phyloP scores from a whole-genome alignment of 2,888 invertebrate species.

The Pardosa pseudoannulata region DNA sequence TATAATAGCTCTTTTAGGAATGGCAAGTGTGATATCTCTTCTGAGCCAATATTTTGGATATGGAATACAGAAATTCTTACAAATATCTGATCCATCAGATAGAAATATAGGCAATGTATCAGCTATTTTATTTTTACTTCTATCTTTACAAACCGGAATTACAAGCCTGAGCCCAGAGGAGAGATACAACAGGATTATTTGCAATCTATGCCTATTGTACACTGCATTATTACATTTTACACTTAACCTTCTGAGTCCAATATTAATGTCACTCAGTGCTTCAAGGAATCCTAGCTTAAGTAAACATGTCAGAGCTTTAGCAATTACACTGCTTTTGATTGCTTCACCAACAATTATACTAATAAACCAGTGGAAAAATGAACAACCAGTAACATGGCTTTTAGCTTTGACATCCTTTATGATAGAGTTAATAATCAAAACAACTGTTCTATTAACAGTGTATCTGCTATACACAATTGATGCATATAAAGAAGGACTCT shows the following conservation, averaged over 20 bases:
- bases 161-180: slow-evolving; percentile 92
- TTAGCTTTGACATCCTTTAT: slow-evolving; percentile 95
- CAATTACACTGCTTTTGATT: slow-evolving; percentile 89
- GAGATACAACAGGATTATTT: slow-evolving; percentile 89
- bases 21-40: slow-evolving; percentile 91
- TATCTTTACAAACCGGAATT: slow-evolving; percentile 93
- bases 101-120: slow-evolving; percentile 95
- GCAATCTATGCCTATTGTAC: slow-evolving; percentile 93
- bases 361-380: slow-evolving; percentile 88
- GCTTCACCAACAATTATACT: slow-evolving; percentile 86
- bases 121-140: slow-evolving; percentile 93
- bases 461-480: slow-evolving; percentile 92
- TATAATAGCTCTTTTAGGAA: slow-evolving; percentile 91
- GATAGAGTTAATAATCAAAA: slow-evolving; percentile 93
- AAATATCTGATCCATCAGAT: slow-evolving; percentile 91
- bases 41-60: slow-evolving; percentile 93
- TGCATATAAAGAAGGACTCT: slow-evolving; percentile 88
- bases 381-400: slow-evolving; percentile 92
- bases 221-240: slow-evolving; percentile 94
- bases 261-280: slow-evolving; percentile 88
- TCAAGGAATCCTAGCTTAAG: slow-evolving; percentile 79
- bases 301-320: slow-evolving; percentile 88
- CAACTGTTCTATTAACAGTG: slow-evolving; percentile 89
- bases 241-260: slow-evolving; percentile 93
- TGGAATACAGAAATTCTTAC: slow-evolving; percentile 91